These are phyloP conservation scores for Iguana delicatissima DNA, from an alignment of 2,797 vertebrate species.

Conservation along the genomic window DNA sequence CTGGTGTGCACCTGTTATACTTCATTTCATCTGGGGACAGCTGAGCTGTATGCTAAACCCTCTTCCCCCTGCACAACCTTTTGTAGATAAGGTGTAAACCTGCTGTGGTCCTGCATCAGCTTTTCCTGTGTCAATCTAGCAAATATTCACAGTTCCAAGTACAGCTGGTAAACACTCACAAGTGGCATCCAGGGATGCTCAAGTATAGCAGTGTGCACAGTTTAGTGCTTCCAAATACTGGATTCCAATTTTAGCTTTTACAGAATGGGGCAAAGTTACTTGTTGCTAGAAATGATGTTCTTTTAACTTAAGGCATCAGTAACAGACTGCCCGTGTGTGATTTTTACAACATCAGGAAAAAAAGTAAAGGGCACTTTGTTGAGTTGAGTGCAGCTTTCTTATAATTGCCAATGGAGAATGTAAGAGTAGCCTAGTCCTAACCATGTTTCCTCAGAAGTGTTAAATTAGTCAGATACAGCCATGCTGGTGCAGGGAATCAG, in stretches of 20 bases:
- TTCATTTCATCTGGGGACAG: neutral
- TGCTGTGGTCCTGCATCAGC: neutral
- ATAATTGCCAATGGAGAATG: neutral
- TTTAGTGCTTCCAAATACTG: conserved; percentile 1
- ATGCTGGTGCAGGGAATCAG: no score
- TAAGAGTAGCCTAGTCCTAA: neutral
- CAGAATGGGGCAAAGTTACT: neutral
- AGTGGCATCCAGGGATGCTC: neutral
- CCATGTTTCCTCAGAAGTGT: conserved; percentile 1
- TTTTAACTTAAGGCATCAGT: conserved; percentile 32
- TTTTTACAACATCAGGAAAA: conserved; percentile 17
- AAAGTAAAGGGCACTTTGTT: conserved; percentile 25
- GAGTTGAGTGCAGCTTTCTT: neutral
- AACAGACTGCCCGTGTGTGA: conserved; percentile 36
- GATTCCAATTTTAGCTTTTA: conserved; percentile 45
- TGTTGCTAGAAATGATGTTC: neutral
- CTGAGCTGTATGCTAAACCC: neutral
- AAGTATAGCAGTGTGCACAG: neutral
- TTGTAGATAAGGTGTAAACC: neutral
- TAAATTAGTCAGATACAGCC: no score
- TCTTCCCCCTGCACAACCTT: neutral
- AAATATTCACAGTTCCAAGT: conserved; percentile 2
- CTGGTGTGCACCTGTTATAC: neutral
- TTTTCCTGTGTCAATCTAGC: neutral
- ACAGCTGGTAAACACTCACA: neutral